Evolutionary conservation across 2,888 invertebrate species (phyloP).

Genomic region (Anorthoa munda): DNA sequence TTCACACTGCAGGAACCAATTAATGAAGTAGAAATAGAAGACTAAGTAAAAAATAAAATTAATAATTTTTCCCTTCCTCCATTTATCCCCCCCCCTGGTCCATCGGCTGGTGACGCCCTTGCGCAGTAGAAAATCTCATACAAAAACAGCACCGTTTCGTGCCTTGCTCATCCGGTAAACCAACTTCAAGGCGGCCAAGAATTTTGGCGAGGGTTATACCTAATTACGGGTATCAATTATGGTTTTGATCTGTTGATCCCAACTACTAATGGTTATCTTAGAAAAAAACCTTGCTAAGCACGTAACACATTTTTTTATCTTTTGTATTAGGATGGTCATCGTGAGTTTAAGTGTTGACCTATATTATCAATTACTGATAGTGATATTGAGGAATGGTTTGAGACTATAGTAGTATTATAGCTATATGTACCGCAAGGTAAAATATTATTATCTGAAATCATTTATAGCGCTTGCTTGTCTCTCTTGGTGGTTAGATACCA

Average conservation of each 20-base stretch:
- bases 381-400: constrained; percentile 7
- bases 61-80: no score
- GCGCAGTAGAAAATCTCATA: no score
- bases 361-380: background rate
- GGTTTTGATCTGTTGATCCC: constrained; percentile 7
- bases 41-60: no score
- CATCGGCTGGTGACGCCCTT: no score
- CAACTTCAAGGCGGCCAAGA: no score
- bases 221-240: background rate
- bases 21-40: no score
- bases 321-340: background rate
- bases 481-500: background rate
- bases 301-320: background rate
- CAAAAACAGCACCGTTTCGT: no score
- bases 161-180: no score
- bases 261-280: constrained; percentile 8
- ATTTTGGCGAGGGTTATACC: no score
- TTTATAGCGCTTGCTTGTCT: background rate
- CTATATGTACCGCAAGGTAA: background rate
- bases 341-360: constrained; percentile 1
- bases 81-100: no score
- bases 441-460: background rate
- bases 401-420: background rate
- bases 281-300: constrained; percentile 7
- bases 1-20: no score